Base-by-base conservation (phyloP, 2,797 vertebrate species). In the Macroramphosus scolopax region DNA sequence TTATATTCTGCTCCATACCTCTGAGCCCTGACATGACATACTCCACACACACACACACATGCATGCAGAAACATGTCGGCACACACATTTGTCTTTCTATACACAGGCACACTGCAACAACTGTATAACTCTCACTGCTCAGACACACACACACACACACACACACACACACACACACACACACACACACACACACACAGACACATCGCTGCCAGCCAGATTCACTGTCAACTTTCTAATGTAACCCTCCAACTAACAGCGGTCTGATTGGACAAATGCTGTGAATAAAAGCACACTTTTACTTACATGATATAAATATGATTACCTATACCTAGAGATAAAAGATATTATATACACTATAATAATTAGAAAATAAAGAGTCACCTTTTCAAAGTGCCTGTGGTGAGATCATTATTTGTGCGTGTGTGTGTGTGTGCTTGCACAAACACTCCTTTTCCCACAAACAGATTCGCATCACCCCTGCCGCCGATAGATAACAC, bases 261-360 rank as follows among this genome's bases (percentile, higher is more conserved):
- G 25, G 87, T 88, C 82, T 85, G 77, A 83, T 69, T 50, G 60
- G 83, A 84, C 79, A 82, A 75, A 75, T 70, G 86, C 88, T 89
- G 89, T 91, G 86, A 82, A 84, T 81, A 76, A 89, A 91, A 91
- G 89, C 90, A 91, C 89, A 91, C 85, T 90, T 90, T 90, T 85
- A 86, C 78, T 82, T 87, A 85, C 85, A 82, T 87, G 72, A 79
- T 84, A 87, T 90, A 83, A 83, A 82, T 88, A 89, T 84, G 80
- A 85, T 82, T 78, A 87, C 75, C 68, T 86, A 85, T 88, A 88
- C 86, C 80, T 85, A 85, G 70, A 80, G 65, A 78, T 72, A 84
- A 71, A 79, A 60, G 85, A 64, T 87, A 86, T 85, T 86, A 83
- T 88, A 80, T 86, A 87, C 82, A 84, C 81, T 86, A 86, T 86